Percentiles rank a stretch among this genome's conserved stretches.
Evolutionary conservation across 2,888 invertebrate species (phyloP).

Genomic region (Xanthorhoe designata): DNA sequence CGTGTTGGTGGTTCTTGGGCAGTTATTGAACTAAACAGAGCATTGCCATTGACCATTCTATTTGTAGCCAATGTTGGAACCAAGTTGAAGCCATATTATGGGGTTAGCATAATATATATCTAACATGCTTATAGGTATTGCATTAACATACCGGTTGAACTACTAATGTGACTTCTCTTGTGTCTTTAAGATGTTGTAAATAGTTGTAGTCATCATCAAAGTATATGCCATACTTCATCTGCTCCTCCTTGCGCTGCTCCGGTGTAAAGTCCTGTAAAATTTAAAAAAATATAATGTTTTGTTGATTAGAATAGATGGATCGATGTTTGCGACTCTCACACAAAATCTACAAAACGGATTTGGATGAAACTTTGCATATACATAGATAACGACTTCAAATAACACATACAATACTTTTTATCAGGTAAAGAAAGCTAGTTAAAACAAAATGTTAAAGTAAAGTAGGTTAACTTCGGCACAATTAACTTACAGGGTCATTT

Average conservation of each 20-base stretch:
- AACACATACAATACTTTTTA: background rate
- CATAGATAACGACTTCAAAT: background rate
- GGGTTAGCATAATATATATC: too few relatives aligned
- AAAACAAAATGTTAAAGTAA: background rate
- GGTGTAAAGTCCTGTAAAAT: constrained; percentile 59
- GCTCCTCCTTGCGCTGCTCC: constrained; percentile 88
- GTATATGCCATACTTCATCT: constrained; percentile 94
- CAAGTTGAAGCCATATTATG: too few relatives aligned
- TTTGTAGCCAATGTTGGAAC: too few relatives aligned
- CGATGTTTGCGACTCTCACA: too few relatives aligned
- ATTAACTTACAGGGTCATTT: constrained; percentile 70
- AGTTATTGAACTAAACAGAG: too few relatives aligned
- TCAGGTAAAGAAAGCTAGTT: background rate
- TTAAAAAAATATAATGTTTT: background rate
- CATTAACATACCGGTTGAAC: constrained; percentile 77
- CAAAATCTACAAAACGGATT: background rate
- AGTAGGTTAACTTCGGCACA: constrained; percentile 25
- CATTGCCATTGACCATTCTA: too few relatives aligned
- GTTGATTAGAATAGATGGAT: background rate
- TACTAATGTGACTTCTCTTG: constrained; percentile 82
- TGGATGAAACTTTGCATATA: background rate
- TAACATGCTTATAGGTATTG: background rate
- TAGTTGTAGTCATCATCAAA: constrained; percentile 98
- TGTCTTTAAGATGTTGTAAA: constrained; percentile 93
- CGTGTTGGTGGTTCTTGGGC: too few relatives aligned